Conservation (phyloP, 2,113 vertebrate species). For the Scomber japonicus region DNA sequence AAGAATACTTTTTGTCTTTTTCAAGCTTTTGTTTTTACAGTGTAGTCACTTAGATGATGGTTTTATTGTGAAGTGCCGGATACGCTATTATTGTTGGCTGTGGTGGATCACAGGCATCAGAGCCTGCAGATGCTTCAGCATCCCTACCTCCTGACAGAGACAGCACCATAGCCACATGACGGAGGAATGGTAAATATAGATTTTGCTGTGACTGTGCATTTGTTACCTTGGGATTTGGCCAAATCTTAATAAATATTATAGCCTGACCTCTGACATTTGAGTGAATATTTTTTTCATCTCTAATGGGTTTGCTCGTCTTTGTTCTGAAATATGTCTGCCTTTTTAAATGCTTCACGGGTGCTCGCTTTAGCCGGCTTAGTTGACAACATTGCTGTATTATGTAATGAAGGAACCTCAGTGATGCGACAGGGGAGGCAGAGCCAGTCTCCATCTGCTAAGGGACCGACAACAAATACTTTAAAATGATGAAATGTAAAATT, state of each 20-base stretch:
- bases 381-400: conserved; percentile 39
- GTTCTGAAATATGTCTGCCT: conserved; percentile 16
- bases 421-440: conserved; percentile 42
- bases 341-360: conserved; percentile 7
- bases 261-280: neutral
- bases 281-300: neutral
- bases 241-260: neutral
- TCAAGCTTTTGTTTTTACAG: too few species aligned
- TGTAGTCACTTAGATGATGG: too few species aligned
- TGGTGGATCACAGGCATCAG: neutral
- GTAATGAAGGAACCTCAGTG: conserved; percentile 51
- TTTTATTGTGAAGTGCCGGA: too few species aligned
- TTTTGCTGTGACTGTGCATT: neutral
- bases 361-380: neutral
- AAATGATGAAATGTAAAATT: conserved; percentile 21
- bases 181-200: neutral
- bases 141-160: conserved; percentile 9
- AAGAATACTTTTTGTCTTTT: too few species aligned
- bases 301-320: neutral
- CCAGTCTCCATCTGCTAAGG: conserved; percentile 27
- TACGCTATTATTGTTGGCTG: neutral
- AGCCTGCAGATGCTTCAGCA: conserved; percentile 6
- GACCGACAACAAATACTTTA: conserved; percentile 24
- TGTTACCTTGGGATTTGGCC: neutral
- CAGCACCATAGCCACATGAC: neutral